Base-by-base conservation (phyloP, 2,888 invertebrate genomes). In the Ichneumoninae sp. region DNA sequence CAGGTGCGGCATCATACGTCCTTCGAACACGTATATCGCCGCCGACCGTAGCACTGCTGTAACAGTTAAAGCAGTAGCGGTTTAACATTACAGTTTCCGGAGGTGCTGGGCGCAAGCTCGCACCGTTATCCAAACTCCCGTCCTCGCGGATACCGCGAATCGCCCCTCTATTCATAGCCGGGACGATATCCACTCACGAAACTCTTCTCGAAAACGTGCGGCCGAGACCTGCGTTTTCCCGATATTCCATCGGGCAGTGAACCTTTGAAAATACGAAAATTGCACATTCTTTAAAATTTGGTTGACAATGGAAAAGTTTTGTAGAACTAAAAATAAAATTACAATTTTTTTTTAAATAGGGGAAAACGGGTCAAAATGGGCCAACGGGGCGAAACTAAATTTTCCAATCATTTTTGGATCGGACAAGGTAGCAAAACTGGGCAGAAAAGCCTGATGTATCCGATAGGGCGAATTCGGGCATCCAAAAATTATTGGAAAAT, bases 111-210 rank as follows among this genome's bases (percentile, higher is more conserved):
- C 87, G 90, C 90, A 90, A 91, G 91, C 92, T 91, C 91, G 89
- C 89, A 88, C 82, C 89, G 91, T 90, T 91, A 91, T 91, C 91
- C 91, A 91, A 91, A 92, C 89, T 91, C 89, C 91, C 89, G 86
- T 83, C 86, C 86, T 86, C 86, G 85, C 86, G n/a, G 40, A 40
- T 8, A 40, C 40, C 85, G 69, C 10, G 26, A 1, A 57, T 57
- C 13, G 10, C 10, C 26, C 57, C 26, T 4, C 44, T 16, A 3
- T 47, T 47, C 44, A 47, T 0, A 47, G 44, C 44, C 16, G 16
- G 44, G 1, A 47, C 10, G 44, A 40, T 40, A 10, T 10, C 44
- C 44, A 16, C 16, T 4, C 44, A 4, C 44, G 44, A 47, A 47
- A 47, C 44, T 47, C 44, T 16, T 4, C 44, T 16, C 4, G 16